A percentile compares a stretch with the other conserved stretches of the same genome.
phyloP scores from a whole-genome alignment of 2,797 vertebrate genomes.

The Meriones psammophilus region DNA sequence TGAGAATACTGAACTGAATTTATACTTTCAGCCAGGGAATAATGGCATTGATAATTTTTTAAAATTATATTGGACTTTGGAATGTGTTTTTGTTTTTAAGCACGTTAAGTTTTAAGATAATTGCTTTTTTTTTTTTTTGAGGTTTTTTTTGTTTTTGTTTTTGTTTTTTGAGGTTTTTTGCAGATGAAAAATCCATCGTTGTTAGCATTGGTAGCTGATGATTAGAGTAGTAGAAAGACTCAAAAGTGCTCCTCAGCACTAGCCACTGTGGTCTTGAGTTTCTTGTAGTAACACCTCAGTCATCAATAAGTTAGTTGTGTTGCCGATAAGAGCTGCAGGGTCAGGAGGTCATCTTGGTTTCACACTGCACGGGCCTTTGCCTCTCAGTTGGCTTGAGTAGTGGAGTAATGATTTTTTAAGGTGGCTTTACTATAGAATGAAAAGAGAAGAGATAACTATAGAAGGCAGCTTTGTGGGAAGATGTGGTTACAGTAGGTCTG shows the following conservation, averaged over 20 bases:
- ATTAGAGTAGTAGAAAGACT: neutral
- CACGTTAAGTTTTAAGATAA: slow-evolving; percentile 57
- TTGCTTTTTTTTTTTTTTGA: slow-evolving; percentile 50
- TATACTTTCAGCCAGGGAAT: slow-evolving; percentile 74
- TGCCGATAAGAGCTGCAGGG: neutral
- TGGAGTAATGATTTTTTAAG: neutral
- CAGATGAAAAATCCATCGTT: neutral
- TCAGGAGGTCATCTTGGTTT: neutral
- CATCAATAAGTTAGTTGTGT: neutral
- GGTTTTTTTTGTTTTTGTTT: slow-evolving; percentile 40
- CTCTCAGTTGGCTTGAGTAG: neutral
- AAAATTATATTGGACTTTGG: slow-evolving; percentile 82
- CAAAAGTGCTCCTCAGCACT: neutral
- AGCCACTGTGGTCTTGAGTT: neutral
- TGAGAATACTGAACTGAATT: slow-evolving; percentile 23
- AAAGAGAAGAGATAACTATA: neutral
- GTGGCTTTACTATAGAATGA: neutral
- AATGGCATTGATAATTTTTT: slow-evolving; percentile 81
- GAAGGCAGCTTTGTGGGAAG: neutral
- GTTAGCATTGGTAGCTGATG: neutral
- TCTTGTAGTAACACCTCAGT: too few relatives aligned
- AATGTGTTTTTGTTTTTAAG: slow-evolving; percentile 70
- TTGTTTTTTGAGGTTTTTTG: slow-evolving; percentile 57
- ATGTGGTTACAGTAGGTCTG: neutral
- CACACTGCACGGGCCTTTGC: neutral